Evolutionary conservation across 1,140 invertebrate species (phyloP), one percentile per base, ranked within the genome.

Genomic region (Myzus persicae): DNA sequence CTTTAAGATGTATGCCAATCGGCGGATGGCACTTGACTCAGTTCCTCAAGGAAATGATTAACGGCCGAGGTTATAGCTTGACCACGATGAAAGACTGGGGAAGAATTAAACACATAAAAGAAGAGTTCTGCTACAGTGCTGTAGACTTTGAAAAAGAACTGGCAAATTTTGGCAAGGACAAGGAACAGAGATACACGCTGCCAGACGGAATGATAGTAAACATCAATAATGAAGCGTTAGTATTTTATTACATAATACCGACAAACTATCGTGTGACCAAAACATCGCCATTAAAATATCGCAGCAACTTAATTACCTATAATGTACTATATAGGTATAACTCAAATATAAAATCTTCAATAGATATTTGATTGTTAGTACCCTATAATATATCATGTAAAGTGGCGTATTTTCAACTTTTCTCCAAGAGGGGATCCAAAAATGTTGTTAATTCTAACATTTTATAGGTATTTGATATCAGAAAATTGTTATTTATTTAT

Each of bases 21-120:
- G 91, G 91, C 2, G 91, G 91, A 67, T 51, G 46, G 46, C 91
- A 93, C n/a, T 48, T 93, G 9, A 93, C 81, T 9, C n/a, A 40
- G 6, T 93, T 31, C 11, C 7, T 93, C 14, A 48, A 40, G 36
- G 14, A 82, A 31, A 31, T 93, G 76, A 31, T 93, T 36, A 93
- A 93, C 36, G 2, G 11, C 9, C 81, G 91, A 26, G 91, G 91
- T 9, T 93, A 84, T 38, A 54, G 24, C 1, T 51, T 84, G 1
- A 93, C 44, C 36, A 93, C 91, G 22, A 1, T 8, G 5, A 84
- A 38, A 24, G 46, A 84, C 36, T 20, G 18, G 14, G 91, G 40
- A 5, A 26, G 7, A 6, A 48, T 40, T 2, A 26, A 54, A 5
- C 5, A 36, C 48, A 54, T 93, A 6, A 93, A 84, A 54, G 81